Percentiles rank a stretch among this genome's conserved stretches.
phyloP scores from a whole-genome alignment of 1,140 invertebrate species.

The Galleria mellonella region DNA sequence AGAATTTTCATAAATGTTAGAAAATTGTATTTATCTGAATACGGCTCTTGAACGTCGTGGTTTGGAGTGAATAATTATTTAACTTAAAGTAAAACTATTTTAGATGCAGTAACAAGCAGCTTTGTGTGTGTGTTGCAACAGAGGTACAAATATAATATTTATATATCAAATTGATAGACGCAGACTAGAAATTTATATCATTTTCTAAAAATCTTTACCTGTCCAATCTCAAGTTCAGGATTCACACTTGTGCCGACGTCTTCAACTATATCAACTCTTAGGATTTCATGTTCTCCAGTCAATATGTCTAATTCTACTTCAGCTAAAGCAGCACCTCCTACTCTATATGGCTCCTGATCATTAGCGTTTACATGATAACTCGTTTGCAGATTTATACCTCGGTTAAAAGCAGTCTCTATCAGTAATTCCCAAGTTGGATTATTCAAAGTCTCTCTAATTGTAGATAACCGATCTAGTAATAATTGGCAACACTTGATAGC shows the following conservation, averaged over 20 bases:
- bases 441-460: constrained; percentile 72
- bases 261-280: constrained; percentile 84
- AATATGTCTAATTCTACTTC: constrained; percentile 88
- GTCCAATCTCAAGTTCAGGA: constrained; percentile 87
- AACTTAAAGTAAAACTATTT: no score
- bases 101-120: no score
- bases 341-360: constrained; percentile 72
- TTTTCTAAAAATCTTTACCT: constrained; percentile 62
- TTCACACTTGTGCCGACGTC: constrained; percentile 84
- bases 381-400: constrained; percentile 77
- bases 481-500: constrained; percentile 78
- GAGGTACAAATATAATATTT: no score
- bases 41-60: no score
- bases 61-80: no score
- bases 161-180: no score
- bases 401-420: constrained; percentile 69
- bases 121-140: no score
- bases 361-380: constrained; percentile 68
- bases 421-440: constrained; percentile 77
- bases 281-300: constrained; percentile 82
- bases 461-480: constrained; percentile 75
- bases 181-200: no score
- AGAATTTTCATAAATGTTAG: no score
- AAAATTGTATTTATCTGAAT: no score
- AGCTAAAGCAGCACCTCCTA: constrained; percentile 76